Percentiles rank a stretch among this genome's conserved stretches.
phyloP scores from a whole-genome alignment of 2,797 vertebrate genomes.

The Ceryle rudis region DNA sequence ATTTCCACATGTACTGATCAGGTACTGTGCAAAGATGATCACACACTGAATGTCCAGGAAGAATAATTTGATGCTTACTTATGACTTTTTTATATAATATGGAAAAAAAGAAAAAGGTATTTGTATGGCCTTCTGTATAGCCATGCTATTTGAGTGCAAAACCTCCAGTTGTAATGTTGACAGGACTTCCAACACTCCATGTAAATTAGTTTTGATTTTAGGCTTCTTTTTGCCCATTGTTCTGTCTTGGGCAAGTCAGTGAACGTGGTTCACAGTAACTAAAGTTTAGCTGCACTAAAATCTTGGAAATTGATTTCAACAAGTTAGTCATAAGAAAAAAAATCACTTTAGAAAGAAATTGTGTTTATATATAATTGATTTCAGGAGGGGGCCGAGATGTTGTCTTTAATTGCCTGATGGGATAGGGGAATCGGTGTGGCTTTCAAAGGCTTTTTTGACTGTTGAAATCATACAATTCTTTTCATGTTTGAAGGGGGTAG shows the following conservation, averaged over 20 bases:
- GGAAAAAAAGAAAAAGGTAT: background rate
- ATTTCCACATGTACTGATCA: background rate
- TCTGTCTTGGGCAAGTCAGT: background rate
- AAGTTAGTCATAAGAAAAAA: background rate
- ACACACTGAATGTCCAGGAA: background rate
- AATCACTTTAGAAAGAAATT: background rate
- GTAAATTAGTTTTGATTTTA: background rate
- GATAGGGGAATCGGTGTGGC: background rate
- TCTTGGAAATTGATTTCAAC: background rate
- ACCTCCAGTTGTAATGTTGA: background rate
- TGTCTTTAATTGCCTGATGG: background rate
- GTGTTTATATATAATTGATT: background rate
- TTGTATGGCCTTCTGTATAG: background rate
- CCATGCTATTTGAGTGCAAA: background rate
- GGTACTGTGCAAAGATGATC: background rate
- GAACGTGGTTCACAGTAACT: background rate
- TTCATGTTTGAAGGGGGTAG: background rate
- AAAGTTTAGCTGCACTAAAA: background rate
- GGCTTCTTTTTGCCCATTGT: background rate
- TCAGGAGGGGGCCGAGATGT: background rate
- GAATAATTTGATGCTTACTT: background rate
- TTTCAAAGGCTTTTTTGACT: background rate
- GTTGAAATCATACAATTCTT: background rate
- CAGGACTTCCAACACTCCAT: background rate
- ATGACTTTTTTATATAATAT: background rate